phyloP scores from a whole-genome alignment of 2,797 vertebrate species.

The Phylloscopus collybita region DNA sequence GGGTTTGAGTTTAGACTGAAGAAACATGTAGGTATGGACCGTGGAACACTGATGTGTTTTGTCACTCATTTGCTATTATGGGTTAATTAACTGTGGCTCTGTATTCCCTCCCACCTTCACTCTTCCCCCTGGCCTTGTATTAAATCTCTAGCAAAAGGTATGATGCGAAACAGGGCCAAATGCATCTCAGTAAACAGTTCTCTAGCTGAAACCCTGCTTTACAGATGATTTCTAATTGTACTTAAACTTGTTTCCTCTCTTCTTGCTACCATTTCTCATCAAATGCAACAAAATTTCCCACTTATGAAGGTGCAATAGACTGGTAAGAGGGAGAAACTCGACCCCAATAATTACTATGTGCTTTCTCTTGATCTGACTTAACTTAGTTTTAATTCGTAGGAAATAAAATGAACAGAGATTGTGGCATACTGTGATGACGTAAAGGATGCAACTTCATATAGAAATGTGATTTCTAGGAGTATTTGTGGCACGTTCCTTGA shows the following conservation, averaged over 20 bases:
- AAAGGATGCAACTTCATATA: neutral
- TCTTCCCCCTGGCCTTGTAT: accelerated
- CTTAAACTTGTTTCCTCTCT: neutral
- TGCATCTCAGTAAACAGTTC: neutral
- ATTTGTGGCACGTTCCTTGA: neutral
- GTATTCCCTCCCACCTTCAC: neutral
- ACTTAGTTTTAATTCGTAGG: conserved; percentile 39
- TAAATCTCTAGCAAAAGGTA: neutral
- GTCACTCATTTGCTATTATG: neutral
- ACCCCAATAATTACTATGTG: neutral
- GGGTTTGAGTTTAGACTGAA: neutral
- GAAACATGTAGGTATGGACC: accelerated
- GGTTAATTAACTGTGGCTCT: neutral
- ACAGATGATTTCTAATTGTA: neutral
- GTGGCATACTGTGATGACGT: neutral
- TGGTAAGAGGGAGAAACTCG: neutral
- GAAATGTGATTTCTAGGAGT: neutral
- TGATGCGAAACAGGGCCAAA: neutral
- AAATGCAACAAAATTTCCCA: neutral
- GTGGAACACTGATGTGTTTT: neutral
- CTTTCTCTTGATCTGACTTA: neutral
- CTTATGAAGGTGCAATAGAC: neutral
- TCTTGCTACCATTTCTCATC: neutral
- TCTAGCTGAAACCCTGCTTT: neutral
- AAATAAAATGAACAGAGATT: conserved; percentile 41